Evolutionary conservation across 2,797 vertebrate genomes (phyloP), one percentile per base, ranked within the genome.

Genomic region (Eidolon dupreanum): DNA sequence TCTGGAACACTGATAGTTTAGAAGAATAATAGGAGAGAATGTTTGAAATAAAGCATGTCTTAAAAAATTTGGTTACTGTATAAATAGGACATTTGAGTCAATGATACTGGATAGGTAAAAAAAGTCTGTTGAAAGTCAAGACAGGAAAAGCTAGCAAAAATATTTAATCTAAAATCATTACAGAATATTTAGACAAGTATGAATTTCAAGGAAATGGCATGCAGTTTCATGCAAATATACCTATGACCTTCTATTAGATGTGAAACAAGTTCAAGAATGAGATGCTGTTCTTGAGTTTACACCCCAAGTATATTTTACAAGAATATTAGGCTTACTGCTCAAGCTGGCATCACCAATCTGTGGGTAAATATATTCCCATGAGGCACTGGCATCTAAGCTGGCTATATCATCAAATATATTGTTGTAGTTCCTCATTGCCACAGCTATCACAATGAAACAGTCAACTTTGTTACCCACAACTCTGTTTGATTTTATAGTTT

Each of bases 261-360:
- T 92, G 68, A 86, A 88, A 82, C 41, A 75, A 71, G 28, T 77
- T 90, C 28, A 90, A 82, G 68, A 82, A 24, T 94, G 22, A 88
- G 49, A 53, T 70, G n/a, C 6, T 81, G 12, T 81, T 89, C 31
- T 82, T 49, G 41, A 70, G 16, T 28, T 86, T 28, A 78, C 70
- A 53, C 8, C 8, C 3, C 2, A 88, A 43, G 8, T 31, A 87
- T 77, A 55, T 75, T 20, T 19, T 49, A 53, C 53, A 41, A 49
- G 49, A 55, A 89, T 81, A 6, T 70, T 75, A 63, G n/a, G 4
- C 8, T 89, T 85, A 81, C 4, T 81, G 11, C 33, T 46, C 16
- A 90, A 77, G 15, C 11, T 89, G 38, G 33, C 20, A 89, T 74
- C 31, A 94, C 15, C 11, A 63, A 28, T 51, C 16, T 86, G 49